Percentiles rank a stretch among this genome's conserved stretches.
These are phyloP conservation scores for Drosophila sechellia DNA, from an alignment of 1,140 invertebrate species.

Conservation along the genomic window DNA sequence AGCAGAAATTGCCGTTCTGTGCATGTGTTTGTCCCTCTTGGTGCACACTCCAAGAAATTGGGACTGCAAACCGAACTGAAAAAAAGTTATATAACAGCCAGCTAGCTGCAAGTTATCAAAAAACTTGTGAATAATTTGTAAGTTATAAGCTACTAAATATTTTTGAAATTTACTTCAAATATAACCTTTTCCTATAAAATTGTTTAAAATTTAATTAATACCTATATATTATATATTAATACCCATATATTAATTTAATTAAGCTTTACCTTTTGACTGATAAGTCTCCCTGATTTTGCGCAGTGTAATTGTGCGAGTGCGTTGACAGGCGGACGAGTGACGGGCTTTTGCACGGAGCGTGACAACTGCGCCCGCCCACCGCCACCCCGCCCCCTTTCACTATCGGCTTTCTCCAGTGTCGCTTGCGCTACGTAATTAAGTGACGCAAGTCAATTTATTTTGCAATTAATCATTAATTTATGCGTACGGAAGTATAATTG, in stretches of 20 bases:
- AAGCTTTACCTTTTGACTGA: too few species aligned
- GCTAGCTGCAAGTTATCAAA: too few species aligned
- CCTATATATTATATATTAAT: too few species aligned
- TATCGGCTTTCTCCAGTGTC: conserved; percentile 50
- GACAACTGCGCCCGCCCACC: conserved; percentile 32
- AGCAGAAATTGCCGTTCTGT: conserved; percentile 61
- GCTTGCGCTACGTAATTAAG: conserved; percentile 67
- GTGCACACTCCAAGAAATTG: conserved; percentile 13
- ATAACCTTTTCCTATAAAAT: too few species aligned
- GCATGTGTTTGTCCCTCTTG: conserved; percentile 33
- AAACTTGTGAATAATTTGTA: too few species aligned
- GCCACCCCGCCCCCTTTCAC: conserved; percentile 1
- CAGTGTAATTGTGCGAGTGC: conserved; percentile 25
- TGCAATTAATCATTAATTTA: conserved; percentile 84
- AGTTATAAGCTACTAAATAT: too few species aligned
- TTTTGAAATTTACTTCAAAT: too few species aligned
- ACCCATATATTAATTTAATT: too few species aligned
- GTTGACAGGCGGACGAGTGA: conserved; percentile 58
- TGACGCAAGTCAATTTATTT: conserved; percentile 84
- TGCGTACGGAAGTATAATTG: conserved; percentile 81
- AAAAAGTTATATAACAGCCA: too few species aligned
- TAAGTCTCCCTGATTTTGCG: not conserved
- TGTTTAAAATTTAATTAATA: too few species aligned
- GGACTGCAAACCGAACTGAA: too few species aligned
- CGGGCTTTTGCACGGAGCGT: conserved; percentile 42